These are phyloP conservation scores for Nebria salina DNA, from an alignment of 2,888 invertebrate species.

Conservation along the genomic window DNA sequence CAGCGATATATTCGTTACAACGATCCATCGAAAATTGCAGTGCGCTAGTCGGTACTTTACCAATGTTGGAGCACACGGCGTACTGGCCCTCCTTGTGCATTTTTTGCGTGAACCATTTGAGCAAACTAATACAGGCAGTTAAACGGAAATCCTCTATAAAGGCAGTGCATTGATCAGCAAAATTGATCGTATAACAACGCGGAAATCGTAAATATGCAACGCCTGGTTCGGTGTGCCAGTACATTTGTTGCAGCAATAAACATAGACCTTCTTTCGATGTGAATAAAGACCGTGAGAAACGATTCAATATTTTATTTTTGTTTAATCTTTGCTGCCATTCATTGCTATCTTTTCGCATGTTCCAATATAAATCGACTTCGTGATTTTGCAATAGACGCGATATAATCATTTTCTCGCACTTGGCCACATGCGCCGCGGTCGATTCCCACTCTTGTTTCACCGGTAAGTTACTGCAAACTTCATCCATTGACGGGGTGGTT, in stretches of 20 bases:
- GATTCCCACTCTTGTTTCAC: conserved; percentile 60
- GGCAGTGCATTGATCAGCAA: conserved; percentile 81
- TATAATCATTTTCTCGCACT: conserved; percentile 72
- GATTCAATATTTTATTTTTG: conserved; percentile 77
- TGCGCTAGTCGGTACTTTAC: conserved; percentile 77
- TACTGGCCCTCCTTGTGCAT: conserved; percentile 68
- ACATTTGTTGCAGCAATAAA: conserved; percentile 79
- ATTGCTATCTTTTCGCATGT: conserved; percentile 83
- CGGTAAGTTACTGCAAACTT: conserved; percentile 60
- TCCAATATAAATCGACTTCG: conserved; percentile 90
- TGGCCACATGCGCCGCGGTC: conserved; percentile 64
- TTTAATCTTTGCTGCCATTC: conserved; percentile 73
- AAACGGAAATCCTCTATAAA: conserved; percentile 90
- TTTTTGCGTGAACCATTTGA: conserved; percentile 79
- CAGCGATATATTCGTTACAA: conserved; percentile 79
- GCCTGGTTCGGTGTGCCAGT: conserved; percentile 86
- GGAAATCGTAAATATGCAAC: conserved; percentile 85
- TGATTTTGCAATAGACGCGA: conserved; percentile 82
- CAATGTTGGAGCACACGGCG: conserved; percentile 66
- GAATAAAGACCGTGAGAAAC: conserved; percentile 87
- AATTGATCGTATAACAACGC: conserved; percentile 71
- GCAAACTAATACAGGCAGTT: conserved; percentile 85
- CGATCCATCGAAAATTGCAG: conserved; percentile 85
- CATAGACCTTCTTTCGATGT: conserved; percentile 93
- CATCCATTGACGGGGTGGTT: conserved; percentile 53